Percentiles rank a stretch among this genome's conserved stretches.
Evolutionary conservation across 2,113 vertebrate genomes (phyloP).

Genomic region (Erpornis zantholeuca): DNA sequence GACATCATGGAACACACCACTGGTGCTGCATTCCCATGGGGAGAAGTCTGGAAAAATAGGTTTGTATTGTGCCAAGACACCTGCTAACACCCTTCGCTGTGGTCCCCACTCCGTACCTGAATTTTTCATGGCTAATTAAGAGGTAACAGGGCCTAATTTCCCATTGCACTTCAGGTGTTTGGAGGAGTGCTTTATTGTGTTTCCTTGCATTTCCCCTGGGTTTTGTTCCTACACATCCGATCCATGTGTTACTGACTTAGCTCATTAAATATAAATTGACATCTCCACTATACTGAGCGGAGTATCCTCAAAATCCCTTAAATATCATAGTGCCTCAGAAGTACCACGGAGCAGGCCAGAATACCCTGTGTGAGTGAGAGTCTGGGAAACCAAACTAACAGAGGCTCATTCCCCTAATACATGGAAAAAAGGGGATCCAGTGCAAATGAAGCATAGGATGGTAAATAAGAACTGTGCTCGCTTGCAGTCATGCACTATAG

Average conservation of each 20-base stretch:
- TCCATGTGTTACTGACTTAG: not conserved
- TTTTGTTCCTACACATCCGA: slow-evolving; percentile 35
- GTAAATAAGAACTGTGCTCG: slow-evolving; percentile 81
- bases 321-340: not conserved
- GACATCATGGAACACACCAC: not conserved
- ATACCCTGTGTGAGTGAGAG: not conserved
- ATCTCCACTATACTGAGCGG: not conserved
- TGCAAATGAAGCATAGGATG: slow-evolving; percentile 80
- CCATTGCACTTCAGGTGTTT: not conserved
- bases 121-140: slow-evolving; percentile 51
- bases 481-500: slow-evolving; percentile 82
- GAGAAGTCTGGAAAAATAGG: not conserved
- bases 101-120: not conserved
- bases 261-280: slow-evolving; percentile 36
- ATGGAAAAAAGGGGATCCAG: slow-evolving; percentile 57
- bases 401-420: slow-evolving; percentile 55
- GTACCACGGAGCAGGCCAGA: not conserved
- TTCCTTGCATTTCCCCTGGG: not conserved
- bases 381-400: slow-evolving; percentile 63
- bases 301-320: slow-evolving; percentile 31
- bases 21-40: not conserved
- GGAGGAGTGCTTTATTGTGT: not conserved
- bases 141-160: slow-evolving; percentile 33
- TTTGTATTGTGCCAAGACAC: not conserved
- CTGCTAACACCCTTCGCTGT: not conserved